Percentiles rank a stretch among this genome's conserved stretches.
Evolutionary conservation across 2,888 invertebrate genomes (phyloP).

Genomic region (Chymomyza caudatula): DNA sequence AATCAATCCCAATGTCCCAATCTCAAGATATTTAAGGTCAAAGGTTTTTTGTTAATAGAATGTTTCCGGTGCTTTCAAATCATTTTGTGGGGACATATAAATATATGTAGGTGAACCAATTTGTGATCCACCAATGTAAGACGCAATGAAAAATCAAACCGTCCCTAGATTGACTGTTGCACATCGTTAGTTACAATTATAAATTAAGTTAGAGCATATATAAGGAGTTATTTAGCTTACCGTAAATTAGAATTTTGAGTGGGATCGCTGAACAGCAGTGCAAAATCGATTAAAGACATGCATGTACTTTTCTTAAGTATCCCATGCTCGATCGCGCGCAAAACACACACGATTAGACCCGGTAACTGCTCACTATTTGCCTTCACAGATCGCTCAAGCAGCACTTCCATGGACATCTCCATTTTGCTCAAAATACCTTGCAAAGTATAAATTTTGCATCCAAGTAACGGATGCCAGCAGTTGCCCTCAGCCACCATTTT

Average conservation of each 20-base stretch:
- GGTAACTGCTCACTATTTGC: slow-evolving; percentile 52
- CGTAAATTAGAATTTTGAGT: slow-evolving; percentile 62
- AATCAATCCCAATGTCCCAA: too few relatives aligned
- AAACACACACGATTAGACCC: slow-evolving; percentile 65
- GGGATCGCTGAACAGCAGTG: slow-evolving; percentile 58
- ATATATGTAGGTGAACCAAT: too few relatives aligned
- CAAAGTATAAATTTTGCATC: slow-evolving; percentile 59
- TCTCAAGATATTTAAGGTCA: too few relatives aligned
- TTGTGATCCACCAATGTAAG: too few relatives aligned
- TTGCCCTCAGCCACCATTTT: slow-evolving; percentile 28
- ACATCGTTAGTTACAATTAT: too few relatives aligned
- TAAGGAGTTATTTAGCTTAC: slow-evolving; percentile 24
- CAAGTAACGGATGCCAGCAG: slow-evolving; percentile 52
- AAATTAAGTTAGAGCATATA: too few relatives aligned
- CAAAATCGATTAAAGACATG: slow-evolving; percentile 56
- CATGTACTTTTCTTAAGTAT: slow-evolving; percentile 46
- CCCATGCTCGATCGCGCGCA: slow-evolving; percentile 45
- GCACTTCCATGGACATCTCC: slow-evolving; percentile 35
- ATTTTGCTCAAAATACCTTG: slow-evolving; percentile 52
- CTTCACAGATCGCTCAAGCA: slow-evolving; percentile 50
- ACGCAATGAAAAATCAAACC: too few relatives aligned
- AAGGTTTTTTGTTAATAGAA: too few relatives aligned
- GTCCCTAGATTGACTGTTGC: too few relatives aligned
- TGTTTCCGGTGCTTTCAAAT: too few relatives aligned
- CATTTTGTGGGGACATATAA: too few relatives aligned